Evolutionary conservation across 2,113 vertebrate genomes (phyloP).

Genomic region (Gambusia holbrooki): DNA sequence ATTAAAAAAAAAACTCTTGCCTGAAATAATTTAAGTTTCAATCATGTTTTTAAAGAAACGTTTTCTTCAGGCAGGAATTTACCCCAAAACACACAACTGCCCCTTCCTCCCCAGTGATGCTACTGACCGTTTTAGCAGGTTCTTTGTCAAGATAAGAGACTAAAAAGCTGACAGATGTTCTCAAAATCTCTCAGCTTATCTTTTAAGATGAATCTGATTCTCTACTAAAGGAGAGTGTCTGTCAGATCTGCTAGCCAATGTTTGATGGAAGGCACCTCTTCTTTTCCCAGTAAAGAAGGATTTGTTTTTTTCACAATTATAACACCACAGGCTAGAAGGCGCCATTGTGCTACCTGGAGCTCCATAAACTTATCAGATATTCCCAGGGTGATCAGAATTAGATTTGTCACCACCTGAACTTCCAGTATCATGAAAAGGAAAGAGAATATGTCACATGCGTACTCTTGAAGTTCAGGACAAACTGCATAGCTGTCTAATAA

Average conservation of each 20-base stretch:
- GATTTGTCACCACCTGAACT: background rate
- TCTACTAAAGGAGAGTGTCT: background rate
- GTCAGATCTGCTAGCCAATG: background rate
- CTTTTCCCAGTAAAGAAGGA: no score
- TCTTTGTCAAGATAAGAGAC: background rate
- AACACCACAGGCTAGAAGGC: background rate
- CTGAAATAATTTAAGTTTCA: background rate
- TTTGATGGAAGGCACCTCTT: background rate
- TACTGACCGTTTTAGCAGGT: background rate
- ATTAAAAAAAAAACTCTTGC: background rate
- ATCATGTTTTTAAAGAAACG: no score
- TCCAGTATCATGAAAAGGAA: background rate
- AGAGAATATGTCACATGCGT: background rate
- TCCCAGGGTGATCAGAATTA: background rate
- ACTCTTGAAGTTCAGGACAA: background rate
- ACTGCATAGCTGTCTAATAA: background rate
- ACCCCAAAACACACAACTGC: background rate
- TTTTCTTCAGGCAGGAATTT: no score
- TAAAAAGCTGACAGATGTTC: background rate
- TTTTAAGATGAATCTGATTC: background rate
- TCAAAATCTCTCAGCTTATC: background rate
- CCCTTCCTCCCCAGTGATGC: background rate
- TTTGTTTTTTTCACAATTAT: background rate
- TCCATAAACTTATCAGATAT: background rate
- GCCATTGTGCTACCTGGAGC: background rate